Conservation (phyloP, 2,113 vertebrate genomes). For the Falco punctatus region DNA sequence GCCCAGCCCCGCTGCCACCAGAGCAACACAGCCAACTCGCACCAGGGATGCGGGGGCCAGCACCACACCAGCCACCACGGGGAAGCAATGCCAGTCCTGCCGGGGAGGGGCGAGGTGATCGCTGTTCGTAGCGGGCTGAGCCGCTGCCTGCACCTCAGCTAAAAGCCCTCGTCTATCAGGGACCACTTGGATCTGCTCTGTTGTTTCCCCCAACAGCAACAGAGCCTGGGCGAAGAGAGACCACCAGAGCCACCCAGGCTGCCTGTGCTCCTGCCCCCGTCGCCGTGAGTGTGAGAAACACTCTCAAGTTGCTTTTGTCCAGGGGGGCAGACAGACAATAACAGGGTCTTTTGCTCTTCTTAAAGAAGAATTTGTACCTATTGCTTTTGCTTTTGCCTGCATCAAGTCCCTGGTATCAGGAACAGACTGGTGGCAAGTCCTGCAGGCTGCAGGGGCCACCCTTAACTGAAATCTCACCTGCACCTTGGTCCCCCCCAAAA, state of each 20-base stretch:
- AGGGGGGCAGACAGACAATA: neutral
- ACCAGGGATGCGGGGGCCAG: neutral
- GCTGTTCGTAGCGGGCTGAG: fast-evolving
- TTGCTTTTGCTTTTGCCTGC: neutral
- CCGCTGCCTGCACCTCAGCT: neutral
- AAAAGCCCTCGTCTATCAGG: neutral
- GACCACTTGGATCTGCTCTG: neutral
- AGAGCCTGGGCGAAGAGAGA: neutral
- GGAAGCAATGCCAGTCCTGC: neutral
- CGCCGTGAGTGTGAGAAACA: fast-evolving
- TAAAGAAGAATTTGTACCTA: neutral
- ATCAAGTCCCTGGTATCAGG: neutral
- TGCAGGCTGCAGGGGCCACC: neutral
- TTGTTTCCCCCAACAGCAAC: neutral
- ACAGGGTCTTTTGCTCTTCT: neutral
- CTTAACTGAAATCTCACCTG: neutral
- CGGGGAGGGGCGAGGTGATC: fast-evolving
- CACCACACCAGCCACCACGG: neutral
- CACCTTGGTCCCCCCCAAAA: neutral
- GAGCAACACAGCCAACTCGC: neutral
- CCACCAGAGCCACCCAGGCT: neutral
- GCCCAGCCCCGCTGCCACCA: neutral
- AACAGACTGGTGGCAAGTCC: neutral
- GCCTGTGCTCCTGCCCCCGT: neutral
- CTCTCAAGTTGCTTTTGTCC: neutral